phyloP scores from a whole-genome alignment of 1,140 invertebrate genomes.

The Drosophila prosaltans region DNA sequence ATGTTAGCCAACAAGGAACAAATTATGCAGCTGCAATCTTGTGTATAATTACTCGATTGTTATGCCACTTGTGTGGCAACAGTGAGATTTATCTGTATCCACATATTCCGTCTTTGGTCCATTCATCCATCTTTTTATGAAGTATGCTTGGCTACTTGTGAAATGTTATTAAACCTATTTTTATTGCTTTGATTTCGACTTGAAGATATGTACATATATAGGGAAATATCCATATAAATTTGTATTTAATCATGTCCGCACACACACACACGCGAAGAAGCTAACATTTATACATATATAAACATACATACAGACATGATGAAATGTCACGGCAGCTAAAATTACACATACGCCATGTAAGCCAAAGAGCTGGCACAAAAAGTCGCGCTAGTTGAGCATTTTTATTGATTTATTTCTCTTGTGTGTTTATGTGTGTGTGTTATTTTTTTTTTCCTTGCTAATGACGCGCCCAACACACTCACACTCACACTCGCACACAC shows the following conservation, averaged over 20 bases:
- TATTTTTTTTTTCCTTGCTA: conserved; percentile 32
- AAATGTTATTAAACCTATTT: not conserved
- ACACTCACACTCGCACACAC: conserved; percentile 16
- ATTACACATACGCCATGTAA: conserved; percentile 56
- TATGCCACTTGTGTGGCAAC: not conserved
- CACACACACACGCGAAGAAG: no score
- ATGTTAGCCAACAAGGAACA: not conserved
- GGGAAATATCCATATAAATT: not conserved
- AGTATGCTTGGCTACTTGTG: not conserved
- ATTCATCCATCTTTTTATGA: not conserved
- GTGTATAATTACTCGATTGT: not conserved
- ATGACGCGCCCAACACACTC: conserved; percentile 64
- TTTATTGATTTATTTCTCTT: conserved; percentile 78
- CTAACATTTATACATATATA: not conserved
- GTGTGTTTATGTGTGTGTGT: conserved; percentile 48
- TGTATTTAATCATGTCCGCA: conserved; percentile 27
- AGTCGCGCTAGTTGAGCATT: conserved; percentile 59
- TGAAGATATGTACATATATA: not conserved
- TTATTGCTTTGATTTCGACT: conserved; percentile 1
- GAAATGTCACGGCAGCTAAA: conserved; percentile 47
- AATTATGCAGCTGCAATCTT: not conserved
- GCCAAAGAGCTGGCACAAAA: conserved; percentile 31
- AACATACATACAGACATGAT: conserved; percentile 5
- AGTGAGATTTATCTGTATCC: not conserved
- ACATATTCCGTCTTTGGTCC: not conserved